These are phyloP conservation scores for Boloria euphrosyne DNA, from an alignment of 2,888 invertebrate genomes.

Conservation along the genomic window DNA sequence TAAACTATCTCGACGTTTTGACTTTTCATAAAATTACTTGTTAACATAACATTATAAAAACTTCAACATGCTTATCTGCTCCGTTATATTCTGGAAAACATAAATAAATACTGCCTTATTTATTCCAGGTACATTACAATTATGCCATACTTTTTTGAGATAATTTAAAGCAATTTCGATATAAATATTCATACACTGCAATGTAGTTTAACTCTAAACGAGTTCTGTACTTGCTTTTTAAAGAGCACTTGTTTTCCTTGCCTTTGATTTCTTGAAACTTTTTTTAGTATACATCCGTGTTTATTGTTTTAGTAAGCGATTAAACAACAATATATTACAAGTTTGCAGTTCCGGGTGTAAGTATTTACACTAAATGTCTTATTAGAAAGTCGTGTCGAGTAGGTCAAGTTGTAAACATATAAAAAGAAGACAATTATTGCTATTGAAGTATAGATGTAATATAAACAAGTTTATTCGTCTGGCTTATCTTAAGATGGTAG, in stretches of 20 bases:
- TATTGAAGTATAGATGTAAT: background rate
- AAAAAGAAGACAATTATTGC: slow-evolving; percentile 1
- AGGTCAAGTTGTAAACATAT: slow-evolving; percentile 13
- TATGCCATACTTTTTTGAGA: background rate
- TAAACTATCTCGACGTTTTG: no score
- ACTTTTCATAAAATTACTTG: no score
- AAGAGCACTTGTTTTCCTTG: slow-evolving; percentile 34
- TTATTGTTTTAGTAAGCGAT: slow-evolving; percentile 13
- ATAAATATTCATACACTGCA: slow-evolving; percentile 2
- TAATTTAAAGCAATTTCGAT: background rate
- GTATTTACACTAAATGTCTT: slow-evolving; percentile 16
- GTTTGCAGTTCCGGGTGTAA: slow-evolving; percentile 10
- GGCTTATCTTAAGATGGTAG: background rate
- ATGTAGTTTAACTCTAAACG: slow-evolving; percentile 4
- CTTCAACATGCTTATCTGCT: no score
- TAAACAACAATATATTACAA: slow-evolving; percentile 4
- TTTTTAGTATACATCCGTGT: slow-evolving; percentile 11
- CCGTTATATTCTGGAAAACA: no score
- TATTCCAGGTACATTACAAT: no score
- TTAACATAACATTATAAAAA: no score
- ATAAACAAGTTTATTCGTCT: background rate
- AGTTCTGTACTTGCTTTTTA: slow-evolving; percentile 20
- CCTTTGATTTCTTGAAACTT: slow-evolving; percentile 19
- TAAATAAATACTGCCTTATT: no score
- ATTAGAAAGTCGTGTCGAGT: slow-evolving; percentile 13